Percentiles rank a stretch among this genome's conserved stretches.
Conservation (phyloP, 1,140 invertebrate genomes). For the Zaprionus ghesquierei region DNA sequence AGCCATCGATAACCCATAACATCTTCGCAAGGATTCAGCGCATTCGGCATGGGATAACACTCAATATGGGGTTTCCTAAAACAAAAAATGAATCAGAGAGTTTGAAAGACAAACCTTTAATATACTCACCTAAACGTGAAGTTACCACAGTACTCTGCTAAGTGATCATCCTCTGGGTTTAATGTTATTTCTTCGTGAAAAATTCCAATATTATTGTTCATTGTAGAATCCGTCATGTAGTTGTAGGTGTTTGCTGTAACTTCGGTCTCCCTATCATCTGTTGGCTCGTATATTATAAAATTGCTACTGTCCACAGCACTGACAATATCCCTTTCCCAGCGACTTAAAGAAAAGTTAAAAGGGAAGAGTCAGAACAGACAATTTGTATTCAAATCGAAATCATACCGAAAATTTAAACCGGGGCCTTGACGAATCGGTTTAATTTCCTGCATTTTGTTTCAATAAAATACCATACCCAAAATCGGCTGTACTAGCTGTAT, state of each 20-base stretch:
- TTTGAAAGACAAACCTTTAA: not conserved
- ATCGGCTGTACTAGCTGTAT: not conserved
- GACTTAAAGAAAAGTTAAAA: not conserved
- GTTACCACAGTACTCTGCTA: slow-evolving; percentile 76
- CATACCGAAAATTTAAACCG: too few relatives aligned
- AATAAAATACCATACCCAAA: not conserved
- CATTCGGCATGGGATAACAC: slow-evolving; percentile 91
- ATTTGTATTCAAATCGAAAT: not conserved
- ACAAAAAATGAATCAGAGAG: too few relatives aligned
- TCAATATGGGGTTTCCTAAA: slow-evolving; percentile 83
- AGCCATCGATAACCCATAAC: slow-evolving; percentile 93
- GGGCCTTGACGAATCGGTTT: not conserved
- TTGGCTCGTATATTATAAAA: not conserved
- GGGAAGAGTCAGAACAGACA: too few relatives aligned
- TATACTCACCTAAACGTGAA: slow-evolving; percentile 71
- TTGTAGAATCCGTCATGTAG: slow-evolving; percentile 62
- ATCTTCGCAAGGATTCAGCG: slow-evolving; percentile 95
- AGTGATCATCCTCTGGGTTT: slow-evolving; percentile 65
- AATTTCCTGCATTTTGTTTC: not conserved
- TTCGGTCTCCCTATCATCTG: not conserved
- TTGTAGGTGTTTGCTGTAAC: slow-evolving; percentile 31
- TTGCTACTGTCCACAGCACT: not conserved
- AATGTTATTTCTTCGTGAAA: slow-evolving; percentile 73
- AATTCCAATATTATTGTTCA: slow-evolving; percentile 57
- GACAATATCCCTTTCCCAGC: not conserved